These are phyloP conservation scores for Polymixis flavicincta DNA, from an alignment of 2,888 invertebrate species.

Conservation along the genomic window DNA sequence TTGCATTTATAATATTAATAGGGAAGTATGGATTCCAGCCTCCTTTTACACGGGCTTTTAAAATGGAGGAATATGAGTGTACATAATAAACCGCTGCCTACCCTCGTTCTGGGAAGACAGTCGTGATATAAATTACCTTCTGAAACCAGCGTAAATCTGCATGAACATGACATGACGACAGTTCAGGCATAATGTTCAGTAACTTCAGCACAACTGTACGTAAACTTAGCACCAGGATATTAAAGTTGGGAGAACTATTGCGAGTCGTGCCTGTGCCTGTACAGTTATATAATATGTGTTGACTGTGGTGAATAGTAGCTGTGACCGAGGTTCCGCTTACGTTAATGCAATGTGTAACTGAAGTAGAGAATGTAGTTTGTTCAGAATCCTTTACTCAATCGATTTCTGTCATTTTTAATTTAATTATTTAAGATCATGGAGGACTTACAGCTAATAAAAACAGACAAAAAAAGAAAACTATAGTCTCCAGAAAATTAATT, in stretches of 20 bases:
- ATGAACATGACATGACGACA: conserved; percentile 5
- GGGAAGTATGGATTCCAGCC: no score
- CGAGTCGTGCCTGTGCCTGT: background rate
- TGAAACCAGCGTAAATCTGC: background rate
- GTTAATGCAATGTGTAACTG: no score
- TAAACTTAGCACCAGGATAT: conserved; percentile 2
- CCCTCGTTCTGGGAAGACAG: background rate
- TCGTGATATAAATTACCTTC: background rate
- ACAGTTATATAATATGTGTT: background rate
- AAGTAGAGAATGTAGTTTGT: no score
- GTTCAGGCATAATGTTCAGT: background rate
- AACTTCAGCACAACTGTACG: background rate
- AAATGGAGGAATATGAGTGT: background rate
- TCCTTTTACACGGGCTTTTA: no score
- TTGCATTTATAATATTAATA: no score
- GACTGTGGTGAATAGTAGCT: background rate
- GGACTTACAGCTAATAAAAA: no score
- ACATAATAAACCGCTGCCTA: background rate
- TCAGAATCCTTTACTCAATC: background rate
- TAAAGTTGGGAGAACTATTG: conserved; percentile 16
- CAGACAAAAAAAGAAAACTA: no score
- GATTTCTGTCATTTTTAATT: no score
- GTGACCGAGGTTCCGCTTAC: background rate
- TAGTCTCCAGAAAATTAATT: no score
- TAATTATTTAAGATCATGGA: no score